phyloP scores from a whole-genome alignment of 2,797 vertebrate genomes.

The Meriones psammophilus region DNA sequence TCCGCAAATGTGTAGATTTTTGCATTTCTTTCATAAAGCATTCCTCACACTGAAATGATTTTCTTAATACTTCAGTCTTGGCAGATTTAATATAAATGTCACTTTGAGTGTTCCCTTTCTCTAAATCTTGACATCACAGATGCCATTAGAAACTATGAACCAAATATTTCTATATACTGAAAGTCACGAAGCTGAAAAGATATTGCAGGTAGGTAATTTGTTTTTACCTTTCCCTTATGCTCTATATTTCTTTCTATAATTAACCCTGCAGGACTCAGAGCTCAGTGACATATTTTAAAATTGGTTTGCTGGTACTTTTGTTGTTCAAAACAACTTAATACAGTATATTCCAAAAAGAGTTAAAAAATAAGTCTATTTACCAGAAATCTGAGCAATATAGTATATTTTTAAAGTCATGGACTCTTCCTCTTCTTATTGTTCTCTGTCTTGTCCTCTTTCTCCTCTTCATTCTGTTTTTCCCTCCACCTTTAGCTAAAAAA shows the following conservation, averaged over 20 bases:
- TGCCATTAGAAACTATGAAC: slow-evolving; percentile 37
- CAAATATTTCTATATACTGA: slow-evolving; percentile 65
- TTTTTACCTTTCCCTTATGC: slow-evolving; percentile 72
- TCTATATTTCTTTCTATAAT: slow-evolving; percentile 62
- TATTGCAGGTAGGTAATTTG: slow-evolving; percentile 67
- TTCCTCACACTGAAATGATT: slow-evolving; percentile 51
- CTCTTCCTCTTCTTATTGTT: background rate
- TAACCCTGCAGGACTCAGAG: slow-evolving; percentile 37
- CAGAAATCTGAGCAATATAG: background rate
- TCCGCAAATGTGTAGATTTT: background rate
- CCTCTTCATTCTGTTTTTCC: background rate
- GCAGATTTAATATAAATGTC: slow-evolving; percentile 70
- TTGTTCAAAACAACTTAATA: background rate
- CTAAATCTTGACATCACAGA: slow-evolving; percentile 69
- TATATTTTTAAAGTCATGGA: background rate
- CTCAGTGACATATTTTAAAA: slow-evolving; percentile 49
- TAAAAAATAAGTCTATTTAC: slow-evolving; percentile 17
- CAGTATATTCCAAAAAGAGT: background rate
- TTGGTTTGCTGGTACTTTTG: background rate
- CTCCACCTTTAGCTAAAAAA: background rate
- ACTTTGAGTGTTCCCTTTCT: slow-evolving; percentile 53
- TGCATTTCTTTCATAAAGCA: slow-evolving; percentile 30
- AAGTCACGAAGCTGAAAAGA: slow-evolving; percentile 60
- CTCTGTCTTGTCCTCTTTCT: background rate
- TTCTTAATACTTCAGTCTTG: slow-evolving; percentile 17